Evolutionary conservation across 2,797 vertebrate genomes (phyloP), one percentile per base, ranked within the genome.

Genomic region (Nannoperca australis): DNA sequence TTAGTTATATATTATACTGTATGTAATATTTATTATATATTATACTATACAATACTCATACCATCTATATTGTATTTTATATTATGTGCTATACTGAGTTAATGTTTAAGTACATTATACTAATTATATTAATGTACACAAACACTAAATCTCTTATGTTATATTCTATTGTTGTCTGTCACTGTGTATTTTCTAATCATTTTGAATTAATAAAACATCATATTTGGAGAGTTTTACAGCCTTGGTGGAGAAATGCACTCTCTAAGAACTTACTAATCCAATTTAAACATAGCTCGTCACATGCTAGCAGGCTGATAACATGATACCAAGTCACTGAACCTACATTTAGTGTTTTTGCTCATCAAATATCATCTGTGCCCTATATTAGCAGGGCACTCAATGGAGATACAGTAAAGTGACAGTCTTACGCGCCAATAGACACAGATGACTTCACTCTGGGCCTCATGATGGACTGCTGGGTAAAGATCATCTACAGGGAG

Each of bases 381-480:
- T 40, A 17, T 15, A 50, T 45, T 20, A 60, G 59, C 64, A 50
- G 54, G 12, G 11, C 38, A 15, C 4, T 40, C 47, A 53, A 45
- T 27, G n/a, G 22, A 58, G 61, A 36, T 34, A 45, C 1, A 36
- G 1, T 12, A 24, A 38, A 38, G 36, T 38, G 36, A 38, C 36
- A 38, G 36, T 38, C 36, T 87, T 96, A 99, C 98, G 96, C 97
- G 89, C 96, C 96, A 0, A 99, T 93, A 58, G 98, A 99, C 89
- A 99, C 98, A 0, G 98, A 98, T n/a, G 98, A 98, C 92, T 99
- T 99, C 87, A 99, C 98, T 59, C 97, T 96, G 89, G 98, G 96
- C 84, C 97, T 97, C 97, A 97, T 93, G 70, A 99, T 94, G 79
- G 96, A 95, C 90, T 98, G 97, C 81, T 98, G 97, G 54, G 96